These are phyloP conservation scores for Parotia lawesii DNA, from an alignment of 2,113 vertebrate species.

Conservation along the genomic window DNA sequence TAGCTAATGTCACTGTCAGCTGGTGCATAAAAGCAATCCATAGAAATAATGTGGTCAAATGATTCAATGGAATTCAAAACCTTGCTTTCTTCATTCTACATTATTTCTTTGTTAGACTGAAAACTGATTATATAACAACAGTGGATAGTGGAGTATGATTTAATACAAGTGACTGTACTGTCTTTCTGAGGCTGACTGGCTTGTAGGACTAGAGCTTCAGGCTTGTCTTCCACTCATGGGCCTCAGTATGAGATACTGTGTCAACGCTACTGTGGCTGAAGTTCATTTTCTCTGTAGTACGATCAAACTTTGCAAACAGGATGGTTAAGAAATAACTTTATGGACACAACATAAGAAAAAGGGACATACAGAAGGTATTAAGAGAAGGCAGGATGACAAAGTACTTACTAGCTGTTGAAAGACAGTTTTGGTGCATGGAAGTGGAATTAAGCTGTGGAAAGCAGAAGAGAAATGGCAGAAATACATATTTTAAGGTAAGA, in stretches of 20 bases:
- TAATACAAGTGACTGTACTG: background rate
- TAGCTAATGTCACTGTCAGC: background rate
- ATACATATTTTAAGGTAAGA: background rate
- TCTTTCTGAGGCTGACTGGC: background rate
- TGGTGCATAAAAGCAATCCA: background rate
- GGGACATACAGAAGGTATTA: background rate
- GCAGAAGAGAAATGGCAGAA: background rate
- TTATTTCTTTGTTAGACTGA: background rate
- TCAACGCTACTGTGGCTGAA: background rate
- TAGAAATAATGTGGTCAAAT: background rate
- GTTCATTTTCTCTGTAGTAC: background rate
- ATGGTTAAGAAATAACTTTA: background rate
- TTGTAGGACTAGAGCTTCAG: background rate
- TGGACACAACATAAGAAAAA: background rate
- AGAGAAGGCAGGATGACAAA: background rate
- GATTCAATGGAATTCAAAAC: background rate
- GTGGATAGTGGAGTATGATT: background rate
- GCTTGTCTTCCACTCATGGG: background rate
- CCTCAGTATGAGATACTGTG: background rate
- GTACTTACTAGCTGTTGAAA: background rate
- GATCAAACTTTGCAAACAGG: background rate
- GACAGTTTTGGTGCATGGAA: background rate
- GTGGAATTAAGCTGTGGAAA: background rate
- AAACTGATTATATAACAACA: rapidly evolving
- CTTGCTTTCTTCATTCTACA: background rate